Conservation (phyloP, 2,113 vertebrate species). For the Sceloporus undulatus region DNA sequence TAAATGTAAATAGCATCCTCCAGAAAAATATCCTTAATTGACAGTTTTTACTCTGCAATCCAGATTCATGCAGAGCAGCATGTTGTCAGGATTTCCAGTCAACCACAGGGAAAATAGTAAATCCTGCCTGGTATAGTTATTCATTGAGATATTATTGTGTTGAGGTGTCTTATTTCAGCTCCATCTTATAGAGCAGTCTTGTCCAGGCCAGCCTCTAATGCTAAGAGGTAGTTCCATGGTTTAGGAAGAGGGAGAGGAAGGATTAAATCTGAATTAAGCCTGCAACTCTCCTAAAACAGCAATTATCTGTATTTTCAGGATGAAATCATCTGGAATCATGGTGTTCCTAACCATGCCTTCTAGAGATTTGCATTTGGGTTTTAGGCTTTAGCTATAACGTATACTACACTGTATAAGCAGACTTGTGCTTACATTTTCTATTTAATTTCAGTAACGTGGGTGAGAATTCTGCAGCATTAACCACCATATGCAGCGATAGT, state of each 20-base stretch:
- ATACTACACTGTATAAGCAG: not conserved
- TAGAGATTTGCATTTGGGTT: not conserved
- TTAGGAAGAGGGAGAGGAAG: not conserved
- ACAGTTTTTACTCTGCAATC: constrained; percentile 3
- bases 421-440: not conserved
- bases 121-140: constrained; percentile 1
- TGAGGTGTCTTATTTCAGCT: constrained; percentile 7
- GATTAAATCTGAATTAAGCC: not conserved
- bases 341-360: not conserved
- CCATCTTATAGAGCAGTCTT: not conserved
- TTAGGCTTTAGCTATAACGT: not conserved
- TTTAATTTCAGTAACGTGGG: not conserved
- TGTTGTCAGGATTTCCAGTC: not conserved
- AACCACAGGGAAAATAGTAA: not conserved
- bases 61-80: not conserved
- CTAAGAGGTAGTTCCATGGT: not conserved
- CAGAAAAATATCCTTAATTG: not conserved
- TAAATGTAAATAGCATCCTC: not conserved
- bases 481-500: too few species aligned
- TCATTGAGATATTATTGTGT: not conserved
- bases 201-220: not conserved
- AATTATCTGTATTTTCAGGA: not conserved
- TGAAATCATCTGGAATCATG: not conserved
- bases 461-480: too few species aligned
- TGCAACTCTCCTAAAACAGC: not conserved